These are phyloP conservation scores for Heliconius hewitsoni DNA, from an alignment of 1,140 invertebrate genomes.

Conservation along the genomic window DNA sequence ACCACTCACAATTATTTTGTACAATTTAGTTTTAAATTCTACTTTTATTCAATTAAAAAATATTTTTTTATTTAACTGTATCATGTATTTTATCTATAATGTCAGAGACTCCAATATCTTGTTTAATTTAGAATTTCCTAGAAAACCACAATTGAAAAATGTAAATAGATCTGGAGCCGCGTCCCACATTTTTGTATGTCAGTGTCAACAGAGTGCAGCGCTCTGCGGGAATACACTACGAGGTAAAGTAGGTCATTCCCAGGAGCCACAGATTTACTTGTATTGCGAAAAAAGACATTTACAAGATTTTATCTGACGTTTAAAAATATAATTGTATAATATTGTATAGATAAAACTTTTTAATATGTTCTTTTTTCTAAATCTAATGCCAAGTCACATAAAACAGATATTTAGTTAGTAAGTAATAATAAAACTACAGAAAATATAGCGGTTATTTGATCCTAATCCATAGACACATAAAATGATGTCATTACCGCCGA, in stretches of 20 bases:
- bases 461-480: neutral
- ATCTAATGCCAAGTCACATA: too few relatives aligned
- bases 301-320: neutral
- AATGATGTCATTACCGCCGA: neutral
- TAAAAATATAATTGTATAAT: neutral
- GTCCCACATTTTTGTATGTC: slow-evolving; percentile 23
- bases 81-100: too few relatives aligned
- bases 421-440: neutral
- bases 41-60: too few relatives aligned
- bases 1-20: too few relatives aligned
- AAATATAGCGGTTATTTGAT: neutral
- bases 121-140: neutral
- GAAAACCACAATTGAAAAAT: neutral
- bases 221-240: neutral
- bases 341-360: neutral
- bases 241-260: slow-evolving; percentile 11
- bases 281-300: neutral
- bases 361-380: neutral
- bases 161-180: neutral
- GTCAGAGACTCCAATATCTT: neutral
- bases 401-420: too few relatives aligned
- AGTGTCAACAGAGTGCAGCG: slow-evolving; percentile 17
- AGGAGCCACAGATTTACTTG: neutral
- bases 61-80: too few relatives aligned
- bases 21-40: too few relatives aligned